Conservation (phyloP, 2,888 invertebrate species). For the Pherbina coryleti region DNA sequence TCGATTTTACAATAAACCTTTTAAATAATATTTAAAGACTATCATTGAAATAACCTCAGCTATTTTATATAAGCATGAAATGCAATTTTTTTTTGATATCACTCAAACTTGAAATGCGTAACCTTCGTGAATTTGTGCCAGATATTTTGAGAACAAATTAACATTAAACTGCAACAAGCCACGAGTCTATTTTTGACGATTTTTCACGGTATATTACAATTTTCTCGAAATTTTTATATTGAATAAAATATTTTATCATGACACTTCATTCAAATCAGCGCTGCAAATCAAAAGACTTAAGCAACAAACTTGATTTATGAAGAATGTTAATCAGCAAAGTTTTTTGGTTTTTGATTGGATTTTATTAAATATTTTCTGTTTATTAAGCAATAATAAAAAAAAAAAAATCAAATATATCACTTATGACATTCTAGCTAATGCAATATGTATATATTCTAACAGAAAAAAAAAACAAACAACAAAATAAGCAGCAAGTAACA, state of each 20-base stretch:
- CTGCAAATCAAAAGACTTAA: constrained; percentile 20
- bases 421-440: constrained; percentile 9
- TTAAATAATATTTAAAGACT: too few relatives aligned
- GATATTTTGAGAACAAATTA: too few relatives aligned
- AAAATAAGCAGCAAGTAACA: not conserved
- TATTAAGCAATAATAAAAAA: not conserved
- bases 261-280: not conserved
- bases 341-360: not conserved
- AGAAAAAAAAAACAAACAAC: not conserved
- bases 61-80: too few relatives aligned
- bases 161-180: too few relatives aligned
- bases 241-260: constrained; percentile 2
- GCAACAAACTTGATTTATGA: constrained; percentile 29
- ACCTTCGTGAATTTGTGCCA: too few relatives aligned
- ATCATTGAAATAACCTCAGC: too few relatives aligned
- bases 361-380: constrained; percentile 6
- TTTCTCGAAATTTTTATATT: not conserved
- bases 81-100: too few relatives aligned
- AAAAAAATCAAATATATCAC: not conserved
- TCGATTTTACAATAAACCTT: too few relatives aligned
- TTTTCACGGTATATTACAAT: not conserved
- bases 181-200: not conserved
- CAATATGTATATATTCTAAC: not conserved
- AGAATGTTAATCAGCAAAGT: constrained; percentile 11
- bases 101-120: too few relatives aligned